Evolutionary conservation across 2,113 vertebrate genomes (phyloP).

Genomic region (Lanius ludovicianus): DNA sequence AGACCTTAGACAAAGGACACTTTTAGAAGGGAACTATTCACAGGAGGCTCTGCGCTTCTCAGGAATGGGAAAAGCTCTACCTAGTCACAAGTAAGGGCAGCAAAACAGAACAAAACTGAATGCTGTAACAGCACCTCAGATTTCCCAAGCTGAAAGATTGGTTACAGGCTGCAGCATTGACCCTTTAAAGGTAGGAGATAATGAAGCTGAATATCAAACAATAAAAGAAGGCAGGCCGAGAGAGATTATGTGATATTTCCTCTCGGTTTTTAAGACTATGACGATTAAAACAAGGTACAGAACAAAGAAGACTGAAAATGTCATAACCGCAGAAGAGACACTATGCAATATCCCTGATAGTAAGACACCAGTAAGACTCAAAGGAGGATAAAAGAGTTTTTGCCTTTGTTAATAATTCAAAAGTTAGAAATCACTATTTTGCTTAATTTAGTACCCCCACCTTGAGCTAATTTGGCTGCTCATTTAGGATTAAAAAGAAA

Average conservation of each 20-base stretch:
- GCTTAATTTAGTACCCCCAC: not conserved
- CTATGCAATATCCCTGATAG: not conserved
- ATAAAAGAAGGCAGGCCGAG: not conserved
- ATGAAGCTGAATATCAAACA: not conserved
- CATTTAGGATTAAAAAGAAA: not conserved
- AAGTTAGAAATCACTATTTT: not conserved
- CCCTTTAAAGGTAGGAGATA: not conserved
- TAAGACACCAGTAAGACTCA: not conserved
- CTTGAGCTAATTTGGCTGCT: not conserved
- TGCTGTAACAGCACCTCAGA: not conserved
- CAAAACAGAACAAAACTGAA: constrained; percentile 49
- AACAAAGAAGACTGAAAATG: not conserved
- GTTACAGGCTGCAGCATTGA: constrained; percentile 25
- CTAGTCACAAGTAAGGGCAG: constrained; percentile 56
- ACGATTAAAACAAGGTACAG: not conserved
- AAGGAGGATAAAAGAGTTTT: not conserved
- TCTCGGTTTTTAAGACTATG: not conserved
- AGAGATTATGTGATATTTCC: not conserved
- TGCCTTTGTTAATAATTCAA: not conserved
- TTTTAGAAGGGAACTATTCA: constrained; percentile 70
- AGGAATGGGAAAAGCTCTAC: constrained; percentile 68
- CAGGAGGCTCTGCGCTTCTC: constrained; percentile 50
- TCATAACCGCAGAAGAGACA: not conserved
- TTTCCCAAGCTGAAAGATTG: constrained; percentile 50
- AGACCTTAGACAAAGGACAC: constrained; percentile 66